Conservation (phyloP, 2,888 invertebrate genomes). For the Toxonevra muliebris region DNA sequence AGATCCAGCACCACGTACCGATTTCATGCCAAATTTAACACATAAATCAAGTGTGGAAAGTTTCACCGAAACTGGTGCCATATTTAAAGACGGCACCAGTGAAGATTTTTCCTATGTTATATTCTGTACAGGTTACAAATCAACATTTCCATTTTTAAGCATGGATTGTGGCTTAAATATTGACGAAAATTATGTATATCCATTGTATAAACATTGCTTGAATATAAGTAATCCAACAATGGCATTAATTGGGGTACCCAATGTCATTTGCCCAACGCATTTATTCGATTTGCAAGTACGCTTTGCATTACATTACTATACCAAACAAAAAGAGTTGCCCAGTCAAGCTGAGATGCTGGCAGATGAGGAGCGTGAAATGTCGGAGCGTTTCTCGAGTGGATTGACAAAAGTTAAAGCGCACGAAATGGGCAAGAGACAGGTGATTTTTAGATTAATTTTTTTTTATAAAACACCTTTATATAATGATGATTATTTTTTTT, state of each 20-base stretch:
- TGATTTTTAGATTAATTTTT: constrained; percentile 33
- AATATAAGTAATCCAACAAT: constrained; percentile 82
- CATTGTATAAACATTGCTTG: constrained; percentile 86
- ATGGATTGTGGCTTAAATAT: constrained; percentile 74
- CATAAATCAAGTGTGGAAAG: constrained; percentile 72
- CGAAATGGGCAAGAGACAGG: constrained; percentile 66
- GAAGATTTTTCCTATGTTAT: constrained; percentile 75
- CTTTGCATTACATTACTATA: constrained; percentile 73
- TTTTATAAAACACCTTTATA: no score
- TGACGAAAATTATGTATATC: constrained; percentile 80
- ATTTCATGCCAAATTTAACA: constrained; percentile 73
- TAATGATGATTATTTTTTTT: no score
- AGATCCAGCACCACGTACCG: constrained; percentile 65
- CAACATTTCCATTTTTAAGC: constrained; percentile 79
- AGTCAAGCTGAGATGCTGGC: constrained; percentile 71
- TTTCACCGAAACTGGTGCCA: constrained; percentile 67
- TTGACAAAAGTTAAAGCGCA: constrained; percentile 79
- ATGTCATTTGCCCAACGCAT: constrained; percentile 82
- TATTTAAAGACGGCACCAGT: constrained; percentile 73
- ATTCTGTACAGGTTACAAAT: constrained; percentile 82
- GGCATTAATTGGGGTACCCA: constrained; percentile 84
- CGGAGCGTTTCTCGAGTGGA: constrained; percentile 70
- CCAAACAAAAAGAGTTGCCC: constrained; percentile 72
- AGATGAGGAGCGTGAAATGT: constrained; percentile 71
- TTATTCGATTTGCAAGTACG: constrained; percentile 81